phyloP scores from a whole-genome alignment of 2,888 invertebrate species.

The Habroteleia sp. region DNA sequence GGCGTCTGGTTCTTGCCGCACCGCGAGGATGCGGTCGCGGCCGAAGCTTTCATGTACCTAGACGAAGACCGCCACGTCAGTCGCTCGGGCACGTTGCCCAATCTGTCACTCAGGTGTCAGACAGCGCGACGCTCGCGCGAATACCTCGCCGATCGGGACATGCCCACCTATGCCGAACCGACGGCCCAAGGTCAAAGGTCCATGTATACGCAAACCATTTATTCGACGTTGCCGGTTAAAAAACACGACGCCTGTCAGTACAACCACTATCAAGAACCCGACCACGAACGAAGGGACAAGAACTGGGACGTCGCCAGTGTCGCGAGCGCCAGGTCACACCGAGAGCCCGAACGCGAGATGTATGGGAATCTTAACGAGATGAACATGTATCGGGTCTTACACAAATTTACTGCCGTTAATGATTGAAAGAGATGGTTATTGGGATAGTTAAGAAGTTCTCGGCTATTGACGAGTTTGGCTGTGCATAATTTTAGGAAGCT shows the following conservation, averaged over 20 bases:
- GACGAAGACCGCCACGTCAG: constrained; percentile 85
- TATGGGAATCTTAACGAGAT: constrained; percentile 60
- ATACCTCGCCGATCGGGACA: constrained; percentile 45
- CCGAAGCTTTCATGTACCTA: constrained; percentile 89
- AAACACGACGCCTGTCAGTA: constrained; percentile 74
- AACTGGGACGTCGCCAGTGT: constrained; percentile 54
- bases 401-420: constrained; percentile 55
- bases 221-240: constrained; percentile 78
- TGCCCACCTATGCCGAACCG: constrained; percentile 54
- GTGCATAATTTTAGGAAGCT: constrained; percentile 44
- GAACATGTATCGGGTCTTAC: constrained; percentile 57
- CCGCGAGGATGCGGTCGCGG: constrained; percentile 84
- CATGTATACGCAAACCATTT: constrained; percentile 67
- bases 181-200: constrained; percentile 46
- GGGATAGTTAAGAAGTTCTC: constrained; percentile 8
- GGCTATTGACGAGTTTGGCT: constrained; percentile 44
- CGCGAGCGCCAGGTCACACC: constrained; percentile 48
- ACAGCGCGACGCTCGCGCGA: constrained; percentile 53
- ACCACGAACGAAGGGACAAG: constrained; percentile 47
- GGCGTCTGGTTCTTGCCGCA: constrained; percentile 88
- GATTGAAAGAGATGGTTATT: constrained; percentile 15
- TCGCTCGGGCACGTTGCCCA: constrained; percentile 79
- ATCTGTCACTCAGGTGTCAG: constrained; percentile 65
- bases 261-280: constrained; percentile 74
- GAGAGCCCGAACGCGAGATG: constrained; percentile 54